phyloP scores from a whole-genome alignment of 2,113 vertebrate genomes.

The Eleginops maclovinus region DNA sequence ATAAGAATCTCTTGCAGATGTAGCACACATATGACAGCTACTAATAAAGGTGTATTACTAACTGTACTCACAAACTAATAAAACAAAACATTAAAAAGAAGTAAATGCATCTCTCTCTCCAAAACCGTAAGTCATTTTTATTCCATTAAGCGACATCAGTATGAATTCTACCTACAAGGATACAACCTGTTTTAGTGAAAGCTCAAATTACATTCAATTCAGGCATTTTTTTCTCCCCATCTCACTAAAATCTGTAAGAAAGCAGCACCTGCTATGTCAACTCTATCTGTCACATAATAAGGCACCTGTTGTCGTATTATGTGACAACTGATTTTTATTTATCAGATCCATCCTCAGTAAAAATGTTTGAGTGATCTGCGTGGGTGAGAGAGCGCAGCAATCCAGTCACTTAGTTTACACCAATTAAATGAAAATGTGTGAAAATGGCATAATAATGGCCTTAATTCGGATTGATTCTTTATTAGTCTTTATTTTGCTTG shows the following conservation, averaged over 20 bases:
- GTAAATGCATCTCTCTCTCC: neutral
- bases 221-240: neutral
- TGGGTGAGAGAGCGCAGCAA: neutral
- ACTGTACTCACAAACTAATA: neutral
- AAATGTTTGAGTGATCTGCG: neutral
- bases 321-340: neutral
- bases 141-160: neutral
- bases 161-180: neutral
- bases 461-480: neutral
- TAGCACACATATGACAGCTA: neutral
- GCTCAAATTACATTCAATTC: neutral
- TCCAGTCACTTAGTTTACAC: neutral
- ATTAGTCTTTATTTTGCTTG: neutral
- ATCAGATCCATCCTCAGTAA: neutral
- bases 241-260: neutral
- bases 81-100: neutral
- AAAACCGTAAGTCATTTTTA: neutral
- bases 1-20: neutral
- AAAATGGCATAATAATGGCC: neutral
- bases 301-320: neutral
- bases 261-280: neutral
- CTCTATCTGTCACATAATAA: neutral
- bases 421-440: neutral
- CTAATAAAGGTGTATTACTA: neutral
- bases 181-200: neutral